phyloP scores from a whole-genome alignment of 2,888 invertebrate genomes.

The Danaus chrysippus region DNA sequence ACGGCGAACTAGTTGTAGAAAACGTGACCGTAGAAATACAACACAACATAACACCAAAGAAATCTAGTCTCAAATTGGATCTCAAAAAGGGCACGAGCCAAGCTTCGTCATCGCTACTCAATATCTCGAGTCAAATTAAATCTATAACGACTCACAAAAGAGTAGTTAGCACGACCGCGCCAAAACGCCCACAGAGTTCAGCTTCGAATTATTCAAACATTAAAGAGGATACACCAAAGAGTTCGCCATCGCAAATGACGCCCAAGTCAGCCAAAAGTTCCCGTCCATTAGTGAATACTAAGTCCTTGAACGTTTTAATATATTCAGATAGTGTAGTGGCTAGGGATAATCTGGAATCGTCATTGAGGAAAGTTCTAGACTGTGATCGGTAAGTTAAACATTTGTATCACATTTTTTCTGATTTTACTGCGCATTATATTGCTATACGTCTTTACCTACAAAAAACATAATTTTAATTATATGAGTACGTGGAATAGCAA shows the following conservation, averaged over 20 bases:
- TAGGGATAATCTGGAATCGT: slow-evolving; percentile 85
- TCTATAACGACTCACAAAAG: slow-evolving; percentile 73
- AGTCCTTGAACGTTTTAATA: slow-evolving; percentile 89
- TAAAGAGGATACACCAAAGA: slow-evolving; percentile 50
- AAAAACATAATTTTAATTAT: no score
- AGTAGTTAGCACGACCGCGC: slow-evolving; percentile 67
- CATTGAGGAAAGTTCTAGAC: slow-evolving; percentile 83
- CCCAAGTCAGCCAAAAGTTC: slow-evolving; percentile 66
- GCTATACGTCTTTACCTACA: no score
- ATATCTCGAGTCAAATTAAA: slow-evolving; percentile 75
- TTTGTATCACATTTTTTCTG: slow-evolving; percentile 3
- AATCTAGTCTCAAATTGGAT: slow-evolving; percentile 69
- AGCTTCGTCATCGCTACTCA: slow-evolving; percentile 63
- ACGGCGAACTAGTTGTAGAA: slow-evolving; percentile 60
- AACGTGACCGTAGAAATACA: slow-evolving; percentile 75
- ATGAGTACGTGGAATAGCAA: no score
- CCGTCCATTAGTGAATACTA: slow-evolving; percentile 79
- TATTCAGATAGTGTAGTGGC: slow-evolving; percentile 88
- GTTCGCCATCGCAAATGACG: slow-evolving; percentile 51
- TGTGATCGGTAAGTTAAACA: slow-evolving; percentile 80
- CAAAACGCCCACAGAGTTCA: slow-evolving; percentile 56
- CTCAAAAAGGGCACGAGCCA: slow-evolving; percentile 70
- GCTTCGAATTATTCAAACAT: slow-evolving; percentile 49
- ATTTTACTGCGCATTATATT: no score
- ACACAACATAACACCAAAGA: slow-evolving; percentile 72